Evolutionary conservation across 2,113 vertebrate genomes (phyloP).

Genomic region (Xiphias gladius): DNA sequence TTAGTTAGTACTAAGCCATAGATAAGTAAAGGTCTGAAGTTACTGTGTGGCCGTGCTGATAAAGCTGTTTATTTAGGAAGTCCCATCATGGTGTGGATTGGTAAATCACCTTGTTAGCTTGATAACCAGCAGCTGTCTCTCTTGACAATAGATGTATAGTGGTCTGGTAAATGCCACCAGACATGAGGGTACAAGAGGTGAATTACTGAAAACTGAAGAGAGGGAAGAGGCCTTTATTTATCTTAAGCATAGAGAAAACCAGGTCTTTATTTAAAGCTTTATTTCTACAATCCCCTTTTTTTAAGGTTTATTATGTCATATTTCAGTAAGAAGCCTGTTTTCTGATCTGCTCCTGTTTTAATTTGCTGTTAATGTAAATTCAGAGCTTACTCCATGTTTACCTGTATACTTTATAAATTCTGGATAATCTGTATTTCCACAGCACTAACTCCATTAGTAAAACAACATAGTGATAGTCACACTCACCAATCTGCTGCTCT

Average conservation of each 20-base stretch:
- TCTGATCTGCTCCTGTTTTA: neutral
- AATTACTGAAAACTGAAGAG: neutral
- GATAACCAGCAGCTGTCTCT: neutral
- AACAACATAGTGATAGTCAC: neutral
- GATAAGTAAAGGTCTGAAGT: neutral
- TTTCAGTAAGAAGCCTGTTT: neutral
- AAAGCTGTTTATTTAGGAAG: constrained; percentile 4
- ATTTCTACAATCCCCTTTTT: neutral
- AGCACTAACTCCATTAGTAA: too few species aligned
- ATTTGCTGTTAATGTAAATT: neutral
- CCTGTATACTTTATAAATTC: too few species aligned
- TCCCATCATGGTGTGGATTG: neutral
- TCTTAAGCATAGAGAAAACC: neutral
- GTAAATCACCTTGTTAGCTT: neutral
- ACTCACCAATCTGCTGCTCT: neutral
- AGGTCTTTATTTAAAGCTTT: neutral
- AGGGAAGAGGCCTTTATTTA: neutral
- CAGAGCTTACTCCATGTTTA: neutral
- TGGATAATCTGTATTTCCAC: neutral
- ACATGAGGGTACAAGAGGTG: neutral
- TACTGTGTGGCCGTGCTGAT: neutral
- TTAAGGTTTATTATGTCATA: neutral
- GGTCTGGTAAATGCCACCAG: neutral
- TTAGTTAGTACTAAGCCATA: neutral
- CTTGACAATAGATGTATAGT: neutral